Percentiles rank a stretch among this genome's conserved stretches.
Evolutionary conservation across 2,797 vertebrate species (phyloP).

Genomic region (Diplodus sargus): DNA sequence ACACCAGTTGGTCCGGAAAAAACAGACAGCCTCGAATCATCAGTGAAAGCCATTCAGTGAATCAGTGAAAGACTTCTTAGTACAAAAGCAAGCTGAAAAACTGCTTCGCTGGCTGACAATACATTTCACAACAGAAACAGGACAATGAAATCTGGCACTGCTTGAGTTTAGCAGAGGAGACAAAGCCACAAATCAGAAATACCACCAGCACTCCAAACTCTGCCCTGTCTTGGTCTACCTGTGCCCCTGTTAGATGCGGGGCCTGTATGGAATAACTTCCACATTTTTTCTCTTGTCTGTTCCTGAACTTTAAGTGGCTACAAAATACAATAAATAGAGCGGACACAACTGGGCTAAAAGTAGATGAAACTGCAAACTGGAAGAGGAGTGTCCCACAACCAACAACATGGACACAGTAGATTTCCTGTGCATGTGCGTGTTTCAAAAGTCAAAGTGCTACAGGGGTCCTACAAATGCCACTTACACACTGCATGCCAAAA

Average conservation of each 20-base stretch:
- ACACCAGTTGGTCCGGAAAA: slow-evolving; percentile 38
- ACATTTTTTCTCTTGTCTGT: neutral
- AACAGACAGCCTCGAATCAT: slow-evolving; percentile 57
- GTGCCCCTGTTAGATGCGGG: neutral
- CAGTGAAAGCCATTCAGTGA: slow-evolving; percentile 48
- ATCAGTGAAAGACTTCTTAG: slow-evolving; percentile 47
- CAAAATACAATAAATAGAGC: neutral
- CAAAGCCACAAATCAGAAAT: slow-evolving; percentile 26
- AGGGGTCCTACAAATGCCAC: slow-evolving; percentile 46
- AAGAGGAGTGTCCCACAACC: neutral
- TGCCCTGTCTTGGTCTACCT: neutral
- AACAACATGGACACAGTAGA: neutral
- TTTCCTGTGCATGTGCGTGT: neutral
- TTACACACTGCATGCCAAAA: slow-evolving; percentile 44
- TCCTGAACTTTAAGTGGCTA: neutral
- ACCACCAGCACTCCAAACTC: neutral
- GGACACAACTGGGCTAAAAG: neutral
- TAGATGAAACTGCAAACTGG: neutral
- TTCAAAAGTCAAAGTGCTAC: slow-evolving; percentile 31
- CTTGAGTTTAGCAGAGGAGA: slow-evolving; percentile 32
- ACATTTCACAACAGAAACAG: slow-evolving; percentile 33
- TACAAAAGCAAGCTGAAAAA: slow-evolving; percentile 55
- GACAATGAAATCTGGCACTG: slow-evolving; percentile 40
- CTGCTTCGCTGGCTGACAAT: slow-evolving; percentile 33
- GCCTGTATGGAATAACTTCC: neutral